Conservation (phyloP, 2,113 vertebrate genomes). For the Hippolais icterina region DNA sequence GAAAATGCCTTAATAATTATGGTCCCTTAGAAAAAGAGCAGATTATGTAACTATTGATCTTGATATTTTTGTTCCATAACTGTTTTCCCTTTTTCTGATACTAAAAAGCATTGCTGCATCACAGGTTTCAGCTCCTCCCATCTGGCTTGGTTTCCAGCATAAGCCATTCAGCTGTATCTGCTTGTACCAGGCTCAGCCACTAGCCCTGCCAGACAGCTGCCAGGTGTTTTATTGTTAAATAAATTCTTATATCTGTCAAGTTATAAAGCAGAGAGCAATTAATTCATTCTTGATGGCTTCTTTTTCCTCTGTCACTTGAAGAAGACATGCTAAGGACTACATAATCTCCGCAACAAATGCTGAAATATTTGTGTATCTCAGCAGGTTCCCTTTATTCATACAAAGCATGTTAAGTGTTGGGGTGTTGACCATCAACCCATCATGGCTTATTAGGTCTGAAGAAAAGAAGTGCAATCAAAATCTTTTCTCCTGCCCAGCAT, state of each 20-base stretch:
- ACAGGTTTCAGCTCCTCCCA: not conserved
- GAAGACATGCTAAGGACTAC: not conserved
- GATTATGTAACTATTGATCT: not conserved
- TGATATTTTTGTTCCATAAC: not conserved
- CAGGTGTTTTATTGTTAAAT: constrained; percentile 31
- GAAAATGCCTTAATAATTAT: not conserved
- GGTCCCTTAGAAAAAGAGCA: not conserved
- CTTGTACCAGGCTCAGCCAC: not conserved
- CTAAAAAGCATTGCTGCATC: not conserved
- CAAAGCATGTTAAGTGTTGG: fast-evolving
- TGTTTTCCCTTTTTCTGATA: not conserved
- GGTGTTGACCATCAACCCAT: not conserved
- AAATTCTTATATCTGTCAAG: not conserved
- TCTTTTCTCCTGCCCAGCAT: not conserved
- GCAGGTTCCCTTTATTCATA: not conserved
- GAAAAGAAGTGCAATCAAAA: not conserved
- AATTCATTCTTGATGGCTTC: not conserved
- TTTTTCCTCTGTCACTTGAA: not conserved
- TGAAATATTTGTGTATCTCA: not conserved
- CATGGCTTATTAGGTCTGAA: not conserved
- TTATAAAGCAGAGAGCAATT: not conserved
- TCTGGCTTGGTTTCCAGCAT: not conserved
- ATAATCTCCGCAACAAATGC: not conserved
- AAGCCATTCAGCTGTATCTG: not conserved
- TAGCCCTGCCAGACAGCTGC: not conserved